phyloP scores from a whole-genome alignment of 2,113 vertebrate species.

The Brachyhypopomus occidentalis region DNA sequence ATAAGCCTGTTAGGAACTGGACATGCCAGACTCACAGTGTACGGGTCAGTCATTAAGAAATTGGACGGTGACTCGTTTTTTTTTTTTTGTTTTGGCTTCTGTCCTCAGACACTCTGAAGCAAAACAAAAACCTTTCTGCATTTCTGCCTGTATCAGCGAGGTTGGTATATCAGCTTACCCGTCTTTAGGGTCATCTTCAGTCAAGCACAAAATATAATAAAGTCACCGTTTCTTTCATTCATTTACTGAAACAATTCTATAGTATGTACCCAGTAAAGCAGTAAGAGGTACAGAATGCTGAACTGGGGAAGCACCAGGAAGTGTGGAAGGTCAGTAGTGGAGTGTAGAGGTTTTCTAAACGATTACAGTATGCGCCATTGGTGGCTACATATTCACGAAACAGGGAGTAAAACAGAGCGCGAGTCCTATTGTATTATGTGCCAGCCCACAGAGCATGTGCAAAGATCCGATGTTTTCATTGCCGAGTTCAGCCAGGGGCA shows the following conservation, averaged over 20 bases:
- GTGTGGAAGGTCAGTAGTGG: background rate
- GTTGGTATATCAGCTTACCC: background rate
- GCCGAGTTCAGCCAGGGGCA: too few relatives aligned
- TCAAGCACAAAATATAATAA: background rate
- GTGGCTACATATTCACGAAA: background rate
- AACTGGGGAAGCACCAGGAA: too few relatives aligned
- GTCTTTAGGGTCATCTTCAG: background rate
- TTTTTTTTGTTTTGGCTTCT: too few relatives aligned
- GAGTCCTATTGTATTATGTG: background rate
- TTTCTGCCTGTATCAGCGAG: background rate
- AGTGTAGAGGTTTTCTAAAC: background rate
- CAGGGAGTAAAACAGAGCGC: background rate
- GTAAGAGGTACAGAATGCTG: background rate
- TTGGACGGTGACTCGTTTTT: too few relatives aligned
- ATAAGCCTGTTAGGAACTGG: constrained; percentile 2
- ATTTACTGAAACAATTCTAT: background rate
- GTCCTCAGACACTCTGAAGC: background rate
- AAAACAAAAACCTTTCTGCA: too few relatives aligned
- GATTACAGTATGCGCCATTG: background rate
- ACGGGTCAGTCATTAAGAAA: too few relatives aligned
- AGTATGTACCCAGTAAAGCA: background rate
- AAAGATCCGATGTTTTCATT: background rate
- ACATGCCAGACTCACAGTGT: too few relatives aligned
- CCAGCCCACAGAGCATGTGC: background rate
- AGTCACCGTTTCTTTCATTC: background rate